These are phyloP conservation scores for Ophion ellenae DNA, from an alignment of 2,888 invertebrate species.

Conservation along the genomic window DNA sequence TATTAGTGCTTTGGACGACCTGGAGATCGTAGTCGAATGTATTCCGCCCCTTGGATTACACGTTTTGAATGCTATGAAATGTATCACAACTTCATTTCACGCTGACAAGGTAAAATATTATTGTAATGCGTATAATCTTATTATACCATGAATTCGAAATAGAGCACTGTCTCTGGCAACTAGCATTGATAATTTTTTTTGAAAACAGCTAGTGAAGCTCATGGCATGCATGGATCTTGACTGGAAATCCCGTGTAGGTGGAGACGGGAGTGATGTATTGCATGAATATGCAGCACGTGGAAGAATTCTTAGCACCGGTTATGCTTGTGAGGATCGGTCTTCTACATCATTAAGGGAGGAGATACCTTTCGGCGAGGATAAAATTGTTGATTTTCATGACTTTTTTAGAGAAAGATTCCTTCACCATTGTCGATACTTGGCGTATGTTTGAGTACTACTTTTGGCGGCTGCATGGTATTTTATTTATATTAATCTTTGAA, in stretches of 20 bases:
- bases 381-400: no score
- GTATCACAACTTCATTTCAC: conserved; percentile 20
- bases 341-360: no score
- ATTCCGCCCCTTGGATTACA: conserved; percentile 54
- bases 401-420: no score
- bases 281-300: conserved; percentile 44
- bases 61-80: conserved; percentile 38
- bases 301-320: conserved; percentile 5
- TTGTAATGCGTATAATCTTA: no score
- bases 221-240: conserved; percentile 42
- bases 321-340: conserved; percentile 13
- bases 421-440: no score
- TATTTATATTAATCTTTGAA: no score
- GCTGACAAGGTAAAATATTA: conserved; percentile 46
- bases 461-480: no score
- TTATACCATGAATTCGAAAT: no score
- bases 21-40: conserved; percentile 48
- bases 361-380: no score
- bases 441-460: no score
- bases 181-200: no score
- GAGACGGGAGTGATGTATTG: conserved; percentile 27
- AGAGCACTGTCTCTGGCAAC: no score
- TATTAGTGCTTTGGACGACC: conserved; percentile 12
- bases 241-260: conserved; percentile 43
- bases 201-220: conserved; percentile 34